phyloP scores from a whole-genome alignment of 2,113 vertebrate species.

The Urocynchramus pylzowi region DNA sequence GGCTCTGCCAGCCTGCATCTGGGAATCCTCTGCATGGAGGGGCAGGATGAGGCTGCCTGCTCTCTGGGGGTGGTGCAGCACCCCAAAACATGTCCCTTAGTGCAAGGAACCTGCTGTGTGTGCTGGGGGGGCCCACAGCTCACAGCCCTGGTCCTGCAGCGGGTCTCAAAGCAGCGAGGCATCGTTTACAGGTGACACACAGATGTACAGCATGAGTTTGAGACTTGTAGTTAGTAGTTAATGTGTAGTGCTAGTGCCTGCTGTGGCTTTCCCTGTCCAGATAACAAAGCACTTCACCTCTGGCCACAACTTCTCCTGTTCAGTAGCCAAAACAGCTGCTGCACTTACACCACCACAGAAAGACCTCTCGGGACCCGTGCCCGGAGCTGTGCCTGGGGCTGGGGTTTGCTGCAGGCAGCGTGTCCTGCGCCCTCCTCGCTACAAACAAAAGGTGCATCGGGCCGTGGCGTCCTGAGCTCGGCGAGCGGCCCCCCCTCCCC shows the following conservation, averaged over 20 bases:
- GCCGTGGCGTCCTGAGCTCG: background rate
- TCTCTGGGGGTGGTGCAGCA: background rate
- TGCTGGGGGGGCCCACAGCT: background rate
- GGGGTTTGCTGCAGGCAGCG: background rate
- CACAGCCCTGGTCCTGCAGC: background rate
- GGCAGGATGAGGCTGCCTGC: background rate
- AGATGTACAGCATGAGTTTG: background rate
- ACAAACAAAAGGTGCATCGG: background rate
- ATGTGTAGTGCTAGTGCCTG: conserved; percentile 15
- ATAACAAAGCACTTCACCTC: background rate
- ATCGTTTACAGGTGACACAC: conserved; percentile 1
- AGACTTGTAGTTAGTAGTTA: background rate
- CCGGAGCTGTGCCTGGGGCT: background rate
- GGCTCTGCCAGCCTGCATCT: background rate
- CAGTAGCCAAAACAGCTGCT: background rate
- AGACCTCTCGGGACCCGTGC: background rate
- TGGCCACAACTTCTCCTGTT: background rate
- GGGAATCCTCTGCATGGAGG: background rate
- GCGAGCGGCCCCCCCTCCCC: background rate
- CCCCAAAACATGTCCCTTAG: background rate
- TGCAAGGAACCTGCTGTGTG: fast-evolving
- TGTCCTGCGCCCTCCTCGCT: background rate
- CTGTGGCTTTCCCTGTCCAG: background rate
- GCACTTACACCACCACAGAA: background rate
- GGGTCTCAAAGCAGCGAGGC: background rate